Evolutionary conservation across 2,797 vertebrate species (phyloP).

Genomic region (Gymnoscopelus braueri): DNA sequence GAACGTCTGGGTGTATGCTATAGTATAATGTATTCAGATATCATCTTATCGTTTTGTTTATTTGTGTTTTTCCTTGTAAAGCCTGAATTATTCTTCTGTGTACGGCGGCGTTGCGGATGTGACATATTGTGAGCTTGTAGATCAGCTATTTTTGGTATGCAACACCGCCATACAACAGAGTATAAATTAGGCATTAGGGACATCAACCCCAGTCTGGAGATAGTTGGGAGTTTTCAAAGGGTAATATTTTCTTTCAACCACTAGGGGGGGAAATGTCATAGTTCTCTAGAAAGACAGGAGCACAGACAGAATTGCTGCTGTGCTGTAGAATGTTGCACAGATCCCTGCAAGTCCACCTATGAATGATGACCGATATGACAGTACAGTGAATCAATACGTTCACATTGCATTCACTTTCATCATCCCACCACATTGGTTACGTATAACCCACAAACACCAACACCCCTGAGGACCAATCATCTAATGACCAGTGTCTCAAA

Average conservation of each 20-base stretch:
- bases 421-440: not conserved
- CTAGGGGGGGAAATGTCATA: slow-evolving; percentile 78
- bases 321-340: not conserved
- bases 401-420: slow-evolving; percentile 58
- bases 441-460: slow-evolving; percentile 64
- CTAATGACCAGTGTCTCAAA: slow-evolving; percentile 69
- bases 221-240: too few relatives aligned
- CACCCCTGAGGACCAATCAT: slow-evolving; percentile 69
- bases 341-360: slow-evolving; percentile 55
- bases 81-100: too few relatives aligned
- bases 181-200: too few relatives aligned
- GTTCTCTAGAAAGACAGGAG: slow-evolving; percentile 45
- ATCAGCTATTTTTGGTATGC: too few relatives aligned
- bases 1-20: slow-evolving; percentile 35
- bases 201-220: too few relatives aligned
- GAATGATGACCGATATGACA: slow-evolving; percentile 64
- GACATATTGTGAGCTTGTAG: too few relatives aligned
- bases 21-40: slow-evolving; percentile 59
- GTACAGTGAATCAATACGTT: slow-evolving; percentile 70
- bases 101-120: too few relatives aligned
- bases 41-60: slow-evolving; percentile 25
- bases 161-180: too few relatives aligned
- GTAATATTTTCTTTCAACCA: slow-evolving; percentile 55
- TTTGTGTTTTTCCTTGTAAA: too few relatives aligned
- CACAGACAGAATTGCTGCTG: too few relatives aligned